These are phyloP conservation scores for Listronotus bonariensis DNA, from an alignment of 1,140 invertebrate species.

Conservation along the genomic window DNA sequence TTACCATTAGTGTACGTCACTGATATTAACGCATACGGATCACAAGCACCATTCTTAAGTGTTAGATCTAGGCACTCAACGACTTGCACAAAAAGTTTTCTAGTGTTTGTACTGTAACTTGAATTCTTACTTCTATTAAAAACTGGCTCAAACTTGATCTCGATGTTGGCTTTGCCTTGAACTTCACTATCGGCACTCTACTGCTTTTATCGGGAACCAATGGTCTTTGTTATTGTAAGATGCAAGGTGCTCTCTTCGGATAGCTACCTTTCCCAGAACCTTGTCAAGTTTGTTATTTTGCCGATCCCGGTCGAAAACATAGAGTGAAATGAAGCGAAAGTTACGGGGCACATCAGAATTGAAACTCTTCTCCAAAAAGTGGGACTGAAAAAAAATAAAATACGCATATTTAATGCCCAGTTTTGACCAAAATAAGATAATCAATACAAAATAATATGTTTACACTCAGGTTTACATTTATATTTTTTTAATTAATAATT, in stretches of 20 bases:
- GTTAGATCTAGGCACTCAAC: conserved; percentile 86
- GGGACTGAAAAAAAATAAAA: conserved; percentile 64
- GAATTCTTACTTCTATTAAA: conserved; percentile 34
- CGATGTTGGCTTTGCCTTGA: conserved; percentile 80
- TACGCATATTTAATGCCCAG: too few species aligned
- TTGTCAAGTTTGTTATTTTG: conserved; percentile 79
- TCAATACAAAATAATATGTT: too few species aligned
- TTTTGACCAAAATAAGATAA: too few species aligned
- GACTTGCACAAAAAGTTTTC: conserved; percentile 64
- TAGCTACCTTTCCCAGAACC: conserved; percentile 86
- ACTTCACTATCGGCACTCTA: conserved; percentile 88
- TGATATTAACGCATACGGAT: conserved; percentile 83
- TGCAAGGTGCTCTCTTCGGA: conserved; percentile 82
- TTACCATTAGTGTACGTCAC: conserved; percentile 81
- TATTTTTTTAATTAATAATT: too few species aligned
- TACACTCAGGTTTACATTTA: too few species aligned
- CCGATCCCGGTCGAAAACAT: conserved; percentile 80
- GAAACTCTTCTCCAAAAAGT: conserved; percentile 93
- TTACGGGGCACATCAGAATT: conserved; percentile 88
- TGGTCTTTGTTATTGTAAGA: conserved; percentile 89
- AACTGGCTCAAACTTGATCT: conserved; percentile 63
- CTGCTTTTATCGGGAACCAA: conserved; percentile 84
- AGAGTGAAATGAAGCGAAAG: conserved; percentile 86
- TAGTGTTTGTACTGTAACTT: conserved; percentile 38
- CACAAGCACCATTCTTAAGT: conserved; percentile 87